These are phyloP conservation scores for Atopsyche davidsoni DNA, from an alignment of 1,140 invertebrate species.

Conservation along the genomic window DNA sequence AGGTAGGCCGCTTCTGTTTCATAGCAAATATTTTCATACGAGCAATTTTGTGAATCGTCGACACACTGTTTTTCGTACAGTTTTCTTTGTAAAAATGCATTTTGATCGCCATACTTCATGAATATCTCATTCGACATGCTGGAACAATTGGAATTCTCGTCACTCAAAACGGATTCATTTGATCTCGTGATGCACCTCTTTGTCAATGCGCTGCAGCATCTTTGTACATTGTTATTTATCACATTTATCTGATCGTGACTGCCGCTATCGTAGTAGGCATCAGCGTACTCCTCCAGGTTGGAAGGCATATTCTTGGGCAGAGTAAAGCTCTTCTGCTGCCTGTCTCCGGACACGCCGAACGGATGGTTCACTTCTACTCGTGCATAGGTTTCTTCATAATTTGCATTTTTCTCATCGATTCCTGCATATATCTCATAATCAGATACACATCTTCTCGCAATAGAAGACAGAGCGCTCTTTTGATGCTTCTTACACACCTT, in stretches of 20 bases:
- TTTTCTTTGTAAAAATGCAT: slow-evolving; percentile 44
- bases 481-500: slow-evolving; percentile 50
- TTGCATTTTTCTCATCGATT: slow-evolving; percentile 36
- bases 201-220: slow-evolving; percentile 46
- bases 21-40: slow-evolving; percentile 42
- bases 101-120: slow-evolving; percentile 46
- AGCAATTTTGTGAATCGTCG: slow-evolving; percentile 46
- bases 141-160: slow-evolving; percentile 45
- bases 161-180: slow-evolving; percentile 46
- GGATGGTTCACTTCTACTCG: slow-evolving; percentile 1
- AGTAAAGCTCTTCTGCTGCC: slow-evolving; percentile 42
- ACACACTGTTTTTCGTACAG: slow-evolving; percentile 40
- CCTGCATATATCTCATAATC: slow-evolving; percentile 68
- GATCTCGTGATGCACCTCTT: slow-evolving; percentile 46
- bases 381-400: slow-evolving; percentile 24
- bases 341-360: slow-evolving; percentile 4
- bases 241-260: slow-evolving; percentile 28
- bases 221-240: slow-evolving; percentile 39
- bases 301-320: slow-evolving; percentile 48
- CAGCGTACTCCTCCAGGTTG: slow-evolving; percentile 35
- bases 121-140: slow-evolving; percentile 49
- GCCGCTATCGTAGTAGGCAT: slow-evolving; percentile 20
- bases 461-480: slow-evolving; percentile 42
- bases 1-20: slow-evolving; percentile 42
- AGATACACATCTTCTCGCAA: slow-evolving; percentile 59